Conservation (phyloP, 2,797 vertebrate genomes). For the Ptychobarbus kaznakovi region DNA sequence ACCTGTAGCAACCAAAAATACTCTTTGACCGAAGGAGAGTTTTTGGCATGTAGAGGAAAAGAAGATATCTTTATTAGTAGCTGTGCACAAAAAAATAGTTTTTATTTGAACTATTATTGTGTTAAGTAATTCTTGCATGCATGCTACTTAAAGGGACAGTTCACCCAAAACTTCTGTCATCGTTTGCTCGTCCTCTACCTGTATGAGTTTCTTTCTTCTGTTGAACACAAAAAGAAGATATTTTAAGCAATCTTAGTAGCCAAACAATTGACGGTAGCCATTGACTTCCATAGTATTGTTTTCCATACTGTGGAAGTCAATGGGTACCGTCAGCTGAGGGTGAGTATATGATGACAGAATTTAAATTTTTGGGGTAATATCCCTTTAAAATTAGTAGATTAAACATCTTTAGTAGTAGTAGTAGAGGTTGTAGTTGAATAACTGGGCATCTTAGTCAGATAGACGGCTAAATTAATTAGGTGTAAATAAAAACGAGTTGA, state of each 20-base stretch:
- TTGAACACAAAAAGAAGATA: background rate
- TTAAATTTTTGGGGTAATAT: background rate
- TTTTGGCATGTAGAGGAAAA: conserved; percentile 85
- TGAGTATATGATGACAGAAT: background rate
- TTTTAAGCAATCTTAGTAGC: background rate
- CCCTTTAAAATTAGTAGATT: background rate
- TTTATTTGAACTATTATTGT: background rate
- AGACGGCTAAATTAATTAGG: background rate
- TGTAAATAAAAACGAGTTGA: background rate
- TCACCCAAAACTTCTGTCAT: background rate
- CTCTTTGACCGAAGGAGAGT: conserved; percentile 63
- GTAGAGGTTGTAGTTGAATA: background rate
- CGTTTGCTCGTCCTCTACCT: background rate
- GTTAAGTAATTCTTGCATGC: conserved; percentile 1
- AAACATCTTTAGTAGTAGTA: background rate
- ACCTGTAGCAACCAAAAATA: conserved; percentile 61
- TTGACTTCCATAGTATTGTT: background rate
- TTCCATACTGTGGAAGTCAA: background rate
- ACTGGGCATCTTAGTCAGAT: background rate
- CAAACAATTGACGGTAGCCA: background rate
- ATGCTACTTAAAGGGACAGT: background rate
- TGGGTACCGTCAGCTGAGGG: background rate
- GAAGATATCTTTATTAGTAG: conserved; percentile 48
- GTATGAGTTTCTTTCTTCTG: background rate
- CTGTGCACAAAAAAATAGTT: too few relatives aligned